Evolutionary conservation across 2,888 invertebrate genomes (phyloP), one percentile per base, ranked within the genome.

Genomic region (Nyleta sp.): DNA sequence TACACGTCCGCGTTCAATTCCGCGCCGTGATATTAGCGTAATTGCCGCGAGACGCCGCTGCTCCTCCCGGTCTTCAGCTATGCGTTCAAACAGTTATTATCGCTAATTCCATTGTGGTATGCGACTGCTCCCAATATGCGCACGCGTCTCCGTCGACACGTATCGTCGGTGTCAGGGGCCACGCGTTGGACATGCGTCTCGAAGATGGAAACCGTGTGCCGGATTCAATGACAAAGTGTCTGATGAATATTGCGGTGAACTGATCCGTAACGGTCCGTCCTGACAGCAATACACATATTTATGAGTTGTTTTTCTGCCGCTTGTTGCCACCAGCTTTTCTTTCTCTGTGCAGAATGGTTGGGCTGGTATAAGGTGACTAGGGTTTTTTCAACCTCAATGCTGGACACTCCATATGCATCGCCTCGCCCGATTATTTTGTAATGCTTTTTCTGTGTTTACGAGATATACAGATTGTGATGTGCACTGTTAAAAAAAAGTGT

Each of bases 181-280:
- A 60, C 28, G 13, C 22, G 18, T 48, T n/a, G 59, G 20, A 60
- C 50, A 22, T 33, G 28, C 15, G 62, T 38, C 52, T 28, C 8
- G 18, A 40, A 31, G 62, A 72, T 64, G 55, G 55, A 72, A 72
- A 72, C 64, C 28, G 46, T 57, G 72, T 72, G 64, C 72, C 13
- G 64, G 22, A 64, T 72, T 72, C 40, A 57, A 64, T 57, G 50
- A 57, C 62, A 57, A 57, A 35, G 17, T 15, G 53, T 28, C 44
- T 46, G 46, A 72, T 72, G 48, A 62, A 72, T 62, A 60, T 60
- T 60, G 38, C 28, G 20, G 35, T 40, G 38, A 46, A 60, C 17
- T 55, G 64, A 57, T 72, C 72, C 50, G 40, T 72, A 72, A 72
- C 72, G 72, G 72, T 72, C 18, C 10, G 10, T 4, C 5, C 17